These are phyloP conservation scores for Leucoraja erinaceus DNA, from an alignment of 2,113 vertebrate species.

Conservation along the genomic window DNA sequence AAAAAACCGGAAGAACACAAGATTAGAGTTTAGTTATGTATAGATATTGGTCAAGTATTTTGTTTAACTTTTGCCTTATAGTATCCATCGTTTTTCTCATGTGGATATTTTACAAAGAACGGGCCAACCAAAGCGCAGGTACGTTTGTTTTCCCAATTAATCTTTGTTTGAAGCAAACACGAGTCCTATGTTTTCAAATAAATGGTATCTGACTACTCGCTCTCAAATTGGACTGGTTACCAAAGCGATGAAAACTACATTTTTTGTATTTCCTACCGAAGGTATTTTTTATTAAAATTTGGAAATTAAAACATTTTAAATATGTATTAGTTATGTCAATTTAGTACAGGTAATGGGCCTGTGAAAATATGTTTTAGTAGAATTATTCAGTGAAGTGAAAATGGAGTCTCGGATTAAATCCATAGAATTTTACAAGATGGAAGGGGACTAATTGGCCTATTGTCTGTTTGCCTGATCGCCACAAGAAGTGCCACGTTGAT, in stretches of 20 bases:
- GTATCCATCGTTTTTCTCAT: constrained; percentile 88
- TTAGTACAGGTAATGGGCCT: too few species aligned
- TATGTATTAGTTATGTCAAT: background rate
- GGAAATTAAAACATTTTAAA: background rate
- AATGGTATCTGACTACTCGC: background rate
- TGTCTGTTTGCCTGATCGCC: background rate
- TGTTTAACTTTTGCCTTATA: constrained; percentile 45
- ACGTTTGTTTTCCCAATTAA: constrained; percentile 39
- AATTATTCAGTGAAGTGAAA: background rate
- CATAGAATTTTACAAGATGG: background rate
- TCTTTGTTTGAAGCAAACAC: background rate
- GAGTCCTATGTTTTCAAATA: too few species aligned
- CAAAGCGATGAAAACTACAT: background rate
- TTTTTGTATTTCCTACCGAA: too few species aligned
- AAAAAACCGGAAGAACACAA: too few species aligned
- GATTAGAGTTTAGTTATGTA: too few species aligned
- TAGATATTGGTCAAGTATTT: constrained; percentile 30
- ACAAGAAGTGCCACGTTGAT: background rate
- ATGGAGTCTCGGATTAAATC: background rate
- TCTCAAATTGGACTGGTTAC: background rate
- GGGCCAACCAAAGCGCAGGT: constrained; percentile 93
- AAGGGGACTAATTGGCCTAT: background rate
- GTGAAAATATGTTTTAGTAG: background rate
- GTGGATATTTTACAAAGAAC: constrained; percentile 72
- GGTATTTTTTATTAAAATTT: background rate